Percentiles rank a stretch among this genome's conserved stretches.
phyloP scores from a whole-genome alignment of 2,113 vertebrate genomes.

The Proterorhinus semilunaris region DNA sequence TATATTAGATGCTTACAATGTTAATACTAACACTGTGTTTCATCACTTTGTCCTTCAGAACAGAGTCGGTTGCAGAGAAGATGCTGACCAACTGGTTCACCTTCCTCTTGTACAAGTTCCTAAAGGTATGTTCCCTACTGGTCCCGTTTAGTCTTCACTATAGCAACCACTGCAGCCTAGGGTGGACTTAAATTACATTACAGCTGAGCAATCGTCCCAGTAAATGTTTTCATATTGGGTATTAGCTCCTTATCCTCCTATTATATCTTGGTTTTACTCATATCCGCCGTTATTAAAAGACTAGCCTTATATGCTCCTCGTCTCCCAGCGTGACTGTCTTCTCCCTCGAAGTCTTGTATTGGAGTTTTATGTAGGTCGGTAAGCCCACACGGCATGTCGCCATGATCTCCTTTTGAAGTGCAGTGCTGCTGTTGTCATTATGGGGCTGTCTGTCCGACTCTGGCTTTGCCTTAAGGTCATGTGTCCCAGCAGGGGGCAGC shows the following conservation, averaged over 20 bases:
- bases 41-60: constrained; percentile 37
- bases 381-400: constrained; percentile 34
- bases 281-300: constrained; percentile 37
- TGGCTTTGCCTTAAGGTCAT: constrained; percentile 46
- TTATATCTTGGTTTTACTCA: constrained; percentile 17
- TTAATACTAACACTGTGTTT: not conserved
- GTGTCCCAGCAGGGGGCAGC: constrained; percentile 22
- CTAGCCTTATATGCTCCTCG: constrained; percentile 13
- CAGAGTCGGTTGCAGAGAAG: constrained; percentile 73
- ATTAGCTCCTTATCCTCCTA: not conserved
- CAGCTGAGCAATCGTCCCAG: constrained; percentile 1
- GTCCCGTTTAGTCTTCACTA: not conserved
- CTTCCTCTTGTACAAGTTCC: constrained; percentile 72
- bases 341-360: constrained; percentile 12
- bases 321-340: constrained; percentile 14
- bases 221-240: not conserved
- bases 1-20: no score
- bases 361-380: constrained; percentile 28
- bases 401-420: constrained; percentile 48
- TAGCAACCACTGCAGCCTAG: not conserved
- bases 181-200: constrained; percentile 5
- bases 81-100: constrained; percentile 78
- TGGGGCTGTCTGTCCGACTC: constrained; percentile 19
- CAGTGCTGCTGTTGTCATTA: constrained; percentile 40
- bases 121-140: constrained; percentile 59